Percentiles rank a stretch among this genome's conserved stretches.
Conservation (phyloP, 2,888 invertebrate species). For the Acronicta aceris region DNA sequence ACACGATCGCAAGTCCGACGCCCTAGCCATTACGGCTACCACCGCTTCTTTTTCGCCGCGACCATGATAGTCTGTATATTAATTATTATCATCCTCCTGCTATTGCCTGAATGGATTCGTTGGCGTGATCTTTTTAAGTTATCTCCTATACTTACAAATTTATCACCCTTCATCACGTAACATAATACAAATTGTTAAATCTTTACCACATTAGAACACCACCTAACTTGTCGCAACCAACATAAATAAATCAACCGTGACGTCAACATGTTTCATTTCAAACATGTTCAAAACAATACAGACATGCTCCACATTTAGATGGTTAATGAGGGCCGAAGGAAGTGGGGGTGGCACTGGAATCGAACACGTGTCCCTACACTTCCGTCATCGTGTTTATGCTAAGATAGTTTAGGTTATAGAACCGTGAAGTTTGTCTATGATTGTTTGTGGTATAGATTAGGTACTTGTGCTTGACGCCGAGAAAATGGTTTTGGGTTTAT, state of each 20-base stretch:
- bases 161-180: neutral
- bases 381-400: constrained; percentile 70
- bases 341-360: constrained; percentile 67
- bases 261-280: constrained; percentile 34
- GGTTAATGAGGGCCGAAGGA: constrained; percentile 69
- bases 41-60: too few species aligned
- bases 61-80: too few species aligned
- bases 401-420: constrained; percentile 15
- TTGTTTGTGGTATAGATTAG: neutral
- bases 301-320: constrained; percentile 63
- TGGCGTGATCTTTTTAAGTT: too few species aligned
- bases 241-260: constrained; percentile 40
- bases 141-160: too few species aligned
- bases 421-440: constrained; percentile 4
- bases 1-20: too few species aligned
- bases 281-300: constrained; percentile 37
- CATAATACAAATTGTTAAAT: constrained; percentile 13
- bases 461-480: neutral
- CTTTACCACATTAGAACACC: constrained; percentile 12
- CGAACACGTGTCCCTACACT: constrained; percentile 75
- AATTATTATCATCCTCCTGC: too few species aligned
- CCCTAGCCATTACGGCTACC: too few species aligned
- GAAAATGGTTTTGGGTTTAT: too few species aligned
- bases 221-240: constrained; percentile 26
- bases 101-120: too few species aligned